Base-by-base conservation (phyloP, 2,888 invertebrate genomes). In the Aplocera efformata region DNA sequence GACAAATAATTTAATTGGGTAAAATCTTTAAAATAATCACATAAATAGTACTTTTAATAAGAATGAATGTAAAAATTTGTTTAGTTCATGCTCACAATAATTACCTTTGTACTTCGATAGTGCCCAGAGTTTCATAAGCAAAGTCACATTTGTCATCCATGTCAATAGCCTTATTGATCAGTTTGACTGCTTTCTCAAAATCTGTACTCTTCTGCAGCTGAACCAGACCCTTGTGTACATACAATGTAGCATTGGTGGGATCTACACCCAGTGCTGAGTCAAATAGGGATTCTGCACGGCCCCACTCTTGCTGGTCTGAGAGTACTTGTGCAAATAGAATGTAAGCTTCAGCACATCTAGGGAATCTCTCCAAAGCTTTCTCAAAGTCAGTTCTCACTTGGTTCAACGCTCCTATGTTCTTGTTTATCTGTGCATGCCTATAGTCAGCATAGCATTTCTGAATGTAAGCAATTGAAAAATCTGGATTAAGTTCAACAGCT, bases 121-220 rank as follows among this genome's bases (percentile, higher is more conserved):
- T 96, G 57, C 96, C 98, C 48, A 98, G 89, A 28, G 98, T 97
- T 88, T 98, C 98, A 77, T 96, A 98, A 6, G 96, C 98, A 88
- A 97, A 94, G 81, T 96, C 96, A 88, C 97, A 98, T 76, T 95
- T 95, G 33, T 94, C 93, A 84, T 98, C 98, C 61, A 96, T 90
- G 69, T 94, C 91, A 53, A 98, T 92, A 1, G 96, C 96, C 74
- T 93, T 91, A 50, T 92, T 92, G 63, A 98, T 94, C 44, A 94
- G 86, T 53, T 91, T 89, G 0, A 95, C 90, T 10, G 96, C 95
- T 64, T 92, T 92, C 7, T 94, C 92, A 46, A 96, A 91, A 66
- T 97, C 94, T 42, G 94, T 94, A 56, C 92, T 94, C 92, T 95
- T 96, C 67, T 97, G 96, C 39, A 98, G 84, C 56, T 93, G 90